These are phyloP conservation scores for Lathamus discolor DNA, from an alignment of 2,113 vertebrate species.

Conservation along the genomic window DNA sequence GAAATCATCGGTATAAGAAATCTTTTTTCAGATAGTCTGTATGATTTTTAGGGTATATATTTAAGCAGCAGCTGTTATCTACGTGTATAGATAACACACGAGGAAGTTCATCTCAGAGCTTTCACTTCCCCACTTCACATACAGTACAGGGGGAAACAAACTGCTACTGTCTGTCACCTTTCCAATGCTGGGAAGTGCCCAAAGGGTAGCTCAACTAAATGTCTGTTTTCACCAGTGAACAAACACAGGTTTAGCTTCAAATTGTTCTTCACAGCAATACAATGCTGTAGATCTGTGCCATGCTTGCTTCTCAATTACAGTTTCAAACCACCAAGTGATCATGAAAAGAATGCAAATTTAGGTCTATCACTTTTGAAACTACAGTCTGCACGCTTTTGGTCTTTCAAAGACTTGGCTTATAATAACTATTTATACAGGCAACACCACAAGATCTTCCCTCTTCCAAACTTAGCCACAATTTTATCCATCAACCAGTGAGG, in stretches of 20 bases:
- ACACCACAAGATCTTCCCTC: not conserved
- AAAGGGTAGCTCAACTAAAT: not conserved
- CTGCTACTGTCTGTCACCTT: not conserved
- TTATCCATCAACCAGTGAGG: not conserved
- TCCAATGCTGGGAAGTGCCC: not conserved
- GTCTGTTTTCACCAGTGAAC: not conserved
- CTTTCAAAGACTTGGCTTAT: not conserved
- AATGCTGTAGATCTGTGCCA: not conserved
- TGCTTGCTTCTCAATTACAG: not conserved
- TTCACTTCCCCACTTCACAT: not conserved
- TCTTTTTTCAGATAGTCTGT: not conserved
- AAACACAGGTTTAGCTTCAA: not conserved
- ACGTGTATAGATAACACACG: accelerated
- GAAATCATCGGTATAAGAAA: not conserved
- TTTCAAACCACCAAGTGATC: not conserved
- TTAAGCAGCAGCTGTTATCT: not conserved
- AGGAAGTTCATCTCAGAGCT: not conserved
- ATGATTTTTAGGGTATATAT: not conserved
- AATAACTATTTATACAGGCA: not conserved
- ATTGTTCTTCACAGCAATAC: not conserved
- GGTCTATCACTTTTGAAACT: not conserved
- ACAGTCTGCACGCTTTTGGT: not conserved
- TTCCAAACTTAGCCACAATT: not conserved
- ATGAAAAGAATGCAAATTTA: not conserved
- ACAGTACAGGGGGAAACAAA: not conserved